Conservation (phyloP, 2,797 vertebrate species). For the Pelobates cultripes region DNA sequence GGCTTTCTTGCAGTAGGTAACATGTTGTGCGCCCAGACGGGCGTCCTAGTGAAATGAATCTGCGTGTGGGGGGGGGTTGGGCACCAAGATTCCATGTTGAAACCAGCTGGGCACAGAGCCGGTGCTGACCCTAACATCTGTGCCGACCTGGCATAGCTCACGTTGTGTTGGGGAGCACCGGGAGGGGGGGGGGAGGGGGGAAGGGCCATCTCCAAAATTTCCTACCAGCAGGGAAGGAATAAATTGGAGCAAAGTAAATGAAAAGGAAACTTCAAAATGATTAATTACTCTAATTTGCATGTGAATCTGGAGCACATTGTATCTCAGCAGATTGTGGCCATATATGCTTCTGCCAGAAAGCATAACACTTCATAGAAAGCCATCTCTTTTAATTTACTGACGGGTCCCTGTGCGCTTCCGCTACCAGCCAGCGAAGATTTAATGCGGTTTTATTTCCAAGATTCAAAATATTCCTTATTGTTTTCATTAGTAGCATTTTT, state of each 20-base stretch:
- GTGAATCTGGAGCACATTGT: conserved; percentile 40
- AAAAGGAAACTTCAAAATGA: conserved; percentile 52
- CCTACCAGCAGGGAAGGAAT: conserved; percentile 48
- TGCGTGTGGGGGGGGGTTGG: background rate
- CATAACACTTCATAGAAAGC: background rate
- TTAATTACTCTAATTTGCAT: conserved; percentile 52
- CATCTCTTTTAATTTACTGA: background rate
- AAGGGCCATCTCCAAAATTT: background rate
- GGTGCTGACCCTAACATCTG: conserved; percentile 33
- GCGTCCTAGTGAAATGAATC: background rate
- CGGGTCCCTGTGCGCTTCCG: background rate
- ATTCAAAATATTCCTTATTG: too few relatives aligned
- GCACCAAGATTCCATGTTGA: conserved; percentile 14
- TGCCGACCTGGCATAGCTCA: conserved; percentile 32
- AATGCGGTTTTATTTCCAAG: background rate
- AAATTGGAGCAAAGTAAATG: conserved; percentile 44
- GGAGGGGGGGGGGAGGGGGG: conserved; percentile 1
- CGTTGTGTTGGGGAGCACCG: conserved; percentile 20
- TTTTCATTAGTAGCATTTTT: too few relatives aligned
- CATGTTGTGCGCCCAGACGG: background rate
- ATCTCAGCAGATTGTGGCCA: conserved; percentile 40
- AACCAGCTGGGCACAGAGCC: conserved; percentile 33
- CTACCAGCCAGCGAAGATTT: background rate
- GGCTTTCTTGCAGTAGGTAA: background rate
- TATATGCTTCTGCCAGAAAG: conserved; percentile 24